Evolutionary conservation across 2,113 vertebrate genomes (phyloP), one percentile per base, ranked within the genome.

Genomic region (Ranitomeya imitator): DNA sequence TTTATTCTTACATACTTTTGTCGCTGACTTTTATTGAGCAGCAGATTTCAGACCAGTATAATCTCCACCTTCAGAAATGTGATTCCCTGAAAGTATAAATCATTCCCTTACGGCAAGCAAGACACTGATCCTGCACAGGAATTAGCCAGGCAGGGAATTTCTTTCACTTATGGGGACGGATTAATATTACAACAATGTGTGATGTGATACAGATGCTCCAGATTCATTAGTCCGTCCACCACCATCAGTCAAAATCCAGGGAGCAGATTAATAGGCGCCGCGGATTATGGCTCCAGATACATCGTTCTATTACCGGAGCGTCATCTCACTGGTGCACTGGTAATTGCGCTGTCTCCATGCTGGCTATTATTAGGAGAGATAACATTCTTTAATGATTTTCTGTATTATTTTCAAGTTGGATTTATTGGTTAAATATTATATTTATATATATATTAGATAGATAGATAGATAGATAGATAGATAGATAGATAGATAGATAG

Each of bases 151-250:
- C 1, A 71, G 0, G 60, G 8, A 31, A 79, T 26, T 14, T 16
- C 26, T 26, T 78, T 37, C 82, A 88, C 85, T 90, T 85, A 90
- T 26, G 83, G 9, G 26, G 61, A 80, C 9, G 37, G 67, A 89
- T 71, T 84, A 85, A 61, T 76, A 59, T 11, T 77, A 0, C 13
- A 23, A 45, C 0, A 0, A 0, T 74, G 80, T 85, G 88, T 89
- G 57, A 59, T 82, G 69, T 0, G 19, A 84, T 88, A 87, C 85
- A 89, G 59, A 87, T 61, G 65, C 23, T 86, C 51, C 16, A 88
- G 14, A 9, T 79, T 89, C 60, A 90, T 59, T 7, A 91, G 2
- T 52, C 88, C 60, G 83, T 54, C 3, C 89, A 74, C 0, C 8
- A 69, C 79, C 18, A 26, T 87, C n/a, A 86, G 2, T 79, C 7